Base-by-base conservation (phyloP, 2,797 vertebrate genomes). In the Chelon auratus region DNA sequence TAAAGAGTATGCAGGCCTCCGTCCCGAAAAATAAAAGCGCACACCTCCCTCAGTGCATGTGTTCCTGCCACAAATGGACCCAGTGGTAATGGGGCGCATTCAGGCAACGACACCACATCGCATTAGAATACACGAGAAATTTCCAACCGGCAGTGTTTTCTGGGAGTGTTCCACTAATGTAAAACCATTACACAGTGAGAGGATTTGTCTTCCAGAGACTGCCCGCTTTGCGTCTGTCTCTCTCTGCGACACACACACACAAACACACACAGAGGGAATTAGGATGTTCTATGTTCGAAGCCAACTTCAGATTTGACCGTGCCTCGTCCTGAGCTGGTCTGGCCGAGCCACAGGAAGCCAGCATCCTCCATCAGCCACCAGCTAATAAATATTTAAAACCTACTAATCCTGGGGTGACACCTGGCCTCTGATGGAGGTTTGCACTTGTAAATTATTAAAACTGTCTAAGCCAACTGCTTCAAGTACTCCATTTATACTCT, bases 381-480 rank as follows among this genome's bases (percentile, higher is more conserved):
- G 81, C 86, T 92, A 87, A 92, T 96, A 90, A 96, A 97, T 96
- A 95, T 96, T 96, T 96, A 84, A 95, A 75, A 84, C 83, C 61
- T 85, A 93, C 91, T 94, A 94, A 94, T 95, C 89, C 88, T 85
- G 89, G 82, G 86, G 93, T 91, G 94, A 95, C 95, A 94, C 93
- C 92, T 91, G 80, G 88, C 90, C 84, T 91, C 90, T 89, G 88
- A 93, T 81, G 73, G 90, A 91, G 90, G 90, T 95, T 95, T 95
- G 93, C 92, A 76, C 66, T 81, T 81, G 83, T 96, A 83, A 96
- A 96, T 97, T 95, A 96, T 96, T 96, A 90, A 96, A 90, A 86
- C 63, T 56, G 78, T 92, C 91, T 89, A 87, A 91, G 81, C 75
- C 80, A 77, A 88, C 92, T 93, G 93, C 94, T 94, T 93, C 87